Evolutionary conservation across 2,888 invertebrate genomes (phyloP), one percentile per base, ranked within the genome.

Genomic region (Phania funesta): DNA sequence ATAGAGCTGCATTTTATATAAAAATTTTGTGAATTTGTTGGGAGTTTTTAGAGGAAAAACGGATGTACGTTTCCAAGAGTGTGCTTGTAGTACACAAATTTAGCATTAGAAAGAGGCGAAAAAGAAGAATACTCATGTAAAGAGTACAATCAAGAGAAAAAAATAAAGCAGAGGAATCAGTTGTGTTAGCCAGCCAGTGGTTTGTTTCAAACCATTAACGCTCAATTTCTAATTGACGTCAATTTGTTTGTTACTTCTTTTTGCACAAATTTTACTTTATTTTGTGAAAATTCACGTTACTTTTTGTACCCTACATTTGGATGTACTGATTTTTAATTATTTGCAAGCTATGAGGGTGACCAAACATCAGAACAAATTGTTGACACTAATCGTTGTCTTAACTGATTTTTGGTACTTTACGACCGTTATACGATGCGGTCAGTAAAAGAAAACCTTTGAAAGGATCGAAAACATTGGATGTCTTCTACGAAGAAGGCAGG

Each of bases 141-240:
- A n/a, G n/a, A n/a, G n/a, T n/a, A n/a, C n/a, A n/a, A n/a, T n/a
- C n/a, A n/a, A 35, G 8, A 24, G 4, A 62, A 35, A 18, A 26
- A 52, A 52, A 18, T 38, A 60, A 20, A 38, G 44, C n/a, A 24
- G 2, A n/a, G 24, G 20, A 26, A 60, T 68, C 22, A 50, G 35
- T 68, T 65, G 68, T 64, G 26, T 74, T 81, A 71, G 68, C 50
- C 77, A 67, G 77, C 77, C 58, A 80, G 75, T 52, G 80, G 75
- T 70, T 65, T 76, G 71, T 76, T 71, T 50, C 32, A 24, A 65
- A 38, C 50, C 75, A 80, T 76, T 75, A 76, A 65, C 73, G 86
- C 82, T 87, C 88, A 88, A 87, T 85, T 85, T 86, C 86, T 86
- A 87, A 86, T 86, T 85, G 84, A 68, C 82, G 78, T 86, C 86